These are phyloP conservation scores for Dasypus novemcinctus DNA, from an alignment of 2,113 vertebrate genomes.

Conservation along the genomic window DNA sequence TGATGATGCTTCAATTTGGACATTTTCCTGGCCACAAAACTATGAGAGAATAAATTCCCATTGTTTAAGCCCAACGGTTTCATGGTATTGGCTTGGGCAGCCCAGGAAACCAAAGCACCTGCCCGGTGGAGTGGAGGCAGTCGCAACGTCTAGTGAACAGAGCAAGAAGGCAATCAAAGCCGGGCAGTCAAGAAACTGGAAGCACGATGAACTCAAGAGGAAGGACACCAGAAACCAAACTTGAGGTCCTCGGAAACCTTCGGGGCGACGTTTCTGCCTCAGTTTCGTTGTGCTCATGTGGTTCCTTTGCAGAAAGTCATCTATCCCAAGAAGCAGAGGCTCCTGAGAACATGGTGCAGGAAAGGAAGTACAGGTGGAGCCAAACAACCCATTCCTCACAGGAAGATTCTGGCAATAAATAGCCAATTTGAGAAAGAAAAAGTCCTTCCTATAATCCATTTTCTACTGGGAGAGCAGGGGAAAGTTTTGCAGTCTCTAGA, in stretches of 20 bases:
- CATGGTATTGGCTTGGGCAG: no score
- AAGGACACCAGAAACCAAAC: background rate
- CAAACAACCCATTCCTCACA: background rate
- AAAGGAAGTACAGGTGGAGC: background rate
- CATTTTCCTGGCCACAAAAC: no score
- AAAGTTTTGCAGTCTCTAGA: background rate
- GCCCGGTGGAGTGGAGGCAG: background rate
- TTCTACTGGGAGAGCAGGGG: background rate
- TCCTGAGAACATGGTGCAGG: background rate
- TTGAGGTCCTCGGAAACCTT: background rate
- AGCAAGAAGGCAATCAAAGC: background rate
- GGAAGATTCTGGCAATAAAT: conserved; percentile 3
- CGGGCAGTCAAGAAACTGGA: background rate
- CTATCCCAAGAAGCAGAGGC: background rate
- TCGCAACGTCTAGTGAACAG: background rate
- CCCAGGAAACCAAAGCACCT: background rate
- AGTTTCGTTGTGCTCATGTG: background rate
- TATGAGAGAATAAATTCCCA: no score
- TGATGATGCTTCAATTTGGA: no score
- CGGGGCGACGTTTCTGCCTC: background rate
- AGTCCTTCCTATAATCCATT: background rate
- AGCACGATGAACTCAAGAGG: background rate
- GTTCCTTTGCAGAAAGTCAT: background rate
- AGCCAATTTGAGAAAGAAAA: background rate
- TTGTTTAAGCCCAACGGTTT: no score